Evolutionary conservation across 35 echinoderm and acorn worm genomes (phyloP), one percentile per base, ranked within the genome.

Genomic region (Hemicentrotus pulcherrimus): DNA sequence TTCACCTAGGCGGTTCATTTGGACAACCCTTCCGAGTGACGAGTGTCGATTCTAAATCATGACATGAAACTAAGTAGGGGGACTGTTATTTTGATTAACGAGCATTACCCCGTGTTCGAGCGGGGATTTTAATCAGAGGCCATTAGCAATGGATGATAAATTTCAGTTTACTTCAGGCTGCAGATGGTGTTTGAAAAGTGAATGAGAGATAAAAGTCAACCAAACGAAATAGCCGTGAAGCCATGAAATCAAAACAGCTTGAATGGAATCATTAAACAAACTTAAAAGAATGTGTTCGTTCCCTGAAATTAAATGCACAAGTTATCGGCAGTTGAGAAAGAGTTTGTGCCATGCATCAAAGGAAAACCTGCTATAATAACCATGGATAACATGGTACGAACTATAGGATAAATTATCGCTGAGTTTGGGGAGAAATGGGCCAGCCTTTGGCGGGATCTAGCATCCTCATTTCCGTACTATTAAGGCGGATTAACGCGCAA

Each of bases 81-180:
- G 65, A 78, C 65, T 78, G 65, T 78, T 78, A 78, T 78, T 78
- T 78, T 78, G 65, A 78, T 78, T 78, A 78, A 78, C 65, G 65
- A 78, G 22, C 65, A 78, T 22, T 78, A n/a, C 65, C 28, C 19
- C 19, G 65, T n/a, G 65, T 78, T 28, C 65, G 7, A 78, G 28
- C 65, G 65, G 19, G 65, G 65, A 78, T 78, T 78, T 78, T 78
- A 78, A 78, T 78, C 65, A 78, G 65, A 78, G 28, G 65, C 65
- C 65, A 78, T 78, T 78, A 78, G 65, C 65, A 78, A 4, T 78
- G 65, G 65, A 78, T 78, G 65, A 78, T 78, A 78, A 78, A 78
- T 78, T 28, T 28, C 2, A 10, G 50, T 15, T 55, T 55, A 10
- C 15, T 55, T 55, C 19, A 78, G 22, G 65, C 19, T 78, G 22